A percentile compares a stretch with the other conserved stretches of the same genome.
These are phyloP conservation scores for Uloborus plumipes DNA, from an alignment of 2,888 invertebrate genomes.

Conservation along the genomic window DNA sequence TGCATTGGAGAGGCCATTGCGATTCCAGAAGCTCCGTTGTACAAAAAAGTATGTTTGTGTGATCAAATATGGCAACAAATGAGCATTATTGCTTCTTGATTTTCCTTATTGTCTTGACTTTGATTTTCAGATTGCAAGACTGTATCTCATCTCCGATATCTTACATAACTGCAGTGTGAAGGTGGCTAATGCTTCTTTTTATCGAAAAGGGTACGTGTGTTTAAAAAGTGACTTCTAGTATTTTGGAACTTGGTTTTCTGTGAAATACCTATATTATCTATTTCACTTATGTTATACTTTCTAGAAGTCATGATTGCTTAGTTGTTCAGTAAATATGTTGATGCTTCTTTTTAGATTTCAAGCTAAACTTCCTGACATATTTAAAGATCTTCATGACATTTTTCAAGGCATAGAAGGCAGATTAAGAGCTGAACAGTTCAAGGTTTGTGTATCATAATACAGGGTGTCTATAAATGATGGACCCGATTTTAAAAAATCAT, in stretches of 20 bases:
- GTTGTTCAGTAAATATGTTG: background rate
- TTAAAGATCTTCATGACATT: conserved; percentile 81
- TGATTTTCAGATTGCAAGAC: conserved; percentile 79
- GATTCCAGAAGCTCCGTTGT: conserved; percentile 81
- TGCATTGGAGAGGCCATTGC: conserved; percentile 90
- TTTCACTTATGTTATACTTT: background rate
- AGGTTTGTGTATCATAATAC: conserved; percentile 71
- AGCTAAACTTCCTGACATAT: conserved; percentile 82
- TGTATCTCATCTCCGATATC: conserved; percentile 96
- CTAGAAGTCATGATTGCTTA: background rate
- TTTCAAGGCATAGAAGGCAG: conserved; percentile 83
- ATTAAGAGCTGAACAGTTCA: conserved; percentile 96
- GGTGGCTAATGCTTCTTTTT: conserved; percentile 95
- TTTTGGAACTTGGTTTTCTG: no score
- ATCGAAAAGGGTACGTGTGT: conserved; percentile 81
- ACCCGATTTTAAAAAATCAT: no score
- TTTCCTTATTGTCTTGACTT: background rate
- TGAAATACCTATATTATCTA: no score
- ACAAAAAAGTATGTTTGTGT: conserved; percentile 78
- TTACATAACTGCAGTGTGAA: conserved; percentile 97
- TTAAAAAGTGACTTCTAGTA: no score
- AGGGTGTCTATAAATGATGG: no score
- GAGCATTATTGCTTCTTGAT: background rate
- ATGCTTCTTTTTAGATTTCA: conserved; percentile 74
- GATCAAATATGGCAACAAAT: background rate